Base-by-base conservation (phyloP, 2,888 invertebrate genomes). In the Saturnia pavonia region DNA sequence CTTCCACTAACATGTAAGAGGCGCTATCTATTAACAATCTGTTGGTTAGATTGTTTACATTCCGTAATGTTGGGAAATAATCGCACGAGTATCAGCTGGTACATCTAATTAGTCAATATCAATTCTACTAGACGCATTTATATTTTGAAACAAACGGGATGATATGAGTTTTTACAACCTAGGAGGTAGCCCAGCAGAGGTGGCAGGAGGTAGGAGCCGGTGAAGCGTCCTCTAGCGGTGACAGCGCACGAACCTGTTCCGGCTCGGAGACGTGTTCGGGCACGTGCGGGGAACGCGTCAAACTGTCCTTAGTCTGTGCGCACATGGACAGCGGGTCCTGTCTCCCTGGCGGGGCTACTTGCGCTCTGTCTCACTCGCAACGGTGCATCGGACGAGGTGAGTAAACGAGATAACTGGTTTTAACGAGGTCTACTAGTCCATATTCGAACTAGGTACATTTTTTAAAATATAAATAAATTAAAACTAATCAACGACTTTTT, bases 301-400 rank as follows among this genome's bases (percentile, higher is more conserved):
- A 88, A 76, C 82, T 88, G 76, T 83, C 89, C 74, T 89, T 86
- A 66, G 93, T 92, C 77, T 83, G 88, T 80, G 86, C 92, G 69
- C 91, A 92, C 85, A 91, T 93, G 90, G 92, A 93, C 87, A 88
- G 88, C 69, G 94, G 94, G 76, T 85, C 88, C 72, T 91, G 94
- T 71, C 82, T 91, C 11, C n/a, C 87, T 1, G 76, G 82, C 19
- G 85, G 77, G 14, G 82, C 85, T 73, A 92, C 94, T 0, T 94
- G 94, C 74, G 94, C 94, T 68, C 85, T 94, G 48, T 91, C 91
- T 3, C 91, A 92, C 79, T 78, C 89, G 34, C 91, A 91, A 25
- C 81, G 94, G 25, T 94, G 94, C 72, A 91, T 94, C 22, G 94
- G 94, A 9, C 80, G 92, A 83, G 94, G 94, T 94, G 19, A 73